phyloP scores from a whole-genome alignment of 2,113 vertebrate genomes.

The Bufo bufo region DNA sequence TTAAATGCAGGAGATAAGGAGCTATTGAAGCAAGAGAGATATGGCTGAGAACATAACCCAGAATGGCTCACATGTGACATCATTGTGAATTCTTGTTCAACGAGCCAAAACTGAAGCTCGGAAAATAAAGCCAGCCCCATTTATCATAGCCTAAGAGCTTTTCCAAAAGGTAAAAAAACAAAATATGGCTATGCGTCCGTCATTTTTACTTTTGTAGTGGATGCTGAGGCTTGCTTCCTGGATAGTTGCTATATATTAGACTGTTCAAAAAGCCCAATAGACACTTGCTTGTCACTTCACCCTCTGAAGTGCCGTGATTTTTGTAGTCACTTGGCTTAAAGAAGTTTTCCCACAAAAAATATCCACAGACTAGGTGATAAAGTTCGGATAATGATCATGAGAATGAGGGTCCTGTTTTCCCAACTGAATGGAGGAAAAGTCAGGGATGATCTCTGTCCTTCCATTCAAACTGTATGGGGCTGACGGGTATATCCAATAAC shows the following conservation, averaged over 20 bases:
- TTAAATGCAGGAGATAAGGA: slow-evolving; percentile 26
- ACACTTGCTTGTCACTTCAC: neutral
- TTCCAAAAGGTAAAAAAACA: neutral
- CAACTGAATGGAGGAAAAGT: too few relatives aligned
- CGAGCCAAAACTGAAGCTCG: slow-evolving; percentile 4
- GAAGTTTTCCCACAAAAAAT: too few relatives aligned
- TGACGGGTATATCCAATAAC: too few relatives aligned
- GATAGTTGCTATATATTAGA: neutral
- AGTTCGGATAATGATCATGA: too few relatives aligned
- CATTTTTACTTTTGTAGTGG: neutral
- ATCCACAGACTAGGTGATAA: too few relatives aligned
- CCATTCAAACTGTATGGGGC: too few relatives aligned
- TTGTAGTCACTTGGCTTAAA: too few relatives aligned
- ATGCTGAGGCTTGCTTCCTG: neutral
- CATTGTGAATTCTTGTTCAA: neutral
- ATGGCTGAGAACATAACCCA: slow-evolving; percentile 12
- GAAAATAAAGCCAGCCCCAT: neutral
- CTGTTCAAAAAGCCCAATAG: neutral
- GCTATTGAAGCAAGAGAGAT: slow-evolving; percentile 18
- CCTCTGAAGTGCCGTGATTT: too few relatives aligned
- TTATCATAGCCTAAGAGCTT: neutral
- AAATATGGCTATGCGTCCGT: neutral
- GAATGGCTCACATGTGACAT: slow-evolving; percentile 25
- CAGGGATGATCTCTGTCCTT: too few relatives aligned
- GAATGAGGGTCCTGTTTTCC: too few relatives aligned